A percentile compares a stretch with the other conserved stretches of the same genome.
Conservation (phyloP, 2,888 invertebrate genomes). For the Agonopterix heracliana region DNA sequence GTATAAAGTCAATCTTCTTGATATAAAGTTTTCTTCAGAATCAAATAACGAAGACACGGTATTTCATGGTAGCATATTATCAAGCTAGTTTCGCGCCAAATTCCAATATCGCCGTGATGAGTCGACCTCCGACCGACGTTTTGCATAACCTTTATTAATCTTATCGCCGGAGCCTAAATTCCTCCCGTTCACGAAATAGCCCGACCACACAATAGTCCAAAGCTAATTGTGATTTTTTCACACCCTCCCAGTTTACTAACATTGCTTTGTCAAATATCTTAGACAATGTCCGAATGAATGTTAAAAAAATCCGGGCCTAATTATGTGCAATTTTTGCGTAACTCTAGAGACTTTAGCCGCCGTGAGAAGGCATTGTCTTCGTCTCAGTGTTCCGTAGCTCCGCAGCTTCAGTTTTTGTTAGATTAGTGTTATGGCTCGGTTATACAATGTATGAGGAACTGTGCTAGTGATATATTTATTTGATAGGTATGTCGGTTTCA, state of each 20-base stretch:
- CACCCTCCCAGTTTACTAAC: slow-evolving; percentile 28
- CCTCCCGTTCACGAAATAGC: slow-evolving; percentile 21
- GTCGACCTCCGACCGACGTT: slow-evolving; percentile 22
- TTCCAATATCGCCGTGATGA: too few species aligned
- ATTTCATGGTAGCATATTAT: too few species aligned
- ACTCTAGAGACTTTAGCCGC: slow-evolving; percentile 31
- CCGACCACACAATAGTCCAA: slow-evolving; percentile 29
- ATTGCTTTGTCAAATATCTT: slow-evolving; percentile 44
- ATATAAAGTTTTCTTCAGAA: too few species aligned
- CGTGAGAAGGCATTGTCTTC: slow-evolving; percentile 43
- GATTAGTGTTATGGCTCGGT: slow-evolving; percentile 40
- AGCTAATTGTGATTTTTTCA: slow-evolving; percentile 30
- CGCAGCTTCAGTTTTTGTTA: slow-evolving; percentile 32
- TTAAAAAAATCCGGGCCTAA: slow-evolving; percentile 44
- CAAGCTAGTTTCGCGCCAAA: too few species aligned
- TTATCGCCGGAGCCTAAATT: slow-evolving; percentile 14
- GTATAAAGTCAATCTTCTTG: too few species aligned
- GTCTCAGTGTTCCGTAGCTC: slow-evolving; percentile 14
- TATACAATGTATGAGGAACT: slow-evolving; percentile 50
- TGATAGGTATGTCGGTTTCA: slow-evolving; percentile 3
- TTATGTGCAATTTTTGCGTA: slow-evolving; percentile 57
- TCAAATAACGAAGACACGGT: too few species aligned
- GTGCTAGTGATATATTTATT: slow-evolving; percentile 22
- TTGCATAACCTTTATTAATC: slow-evolving; percentile 18
- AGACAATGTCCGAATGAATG: slow-evolving; percentile 45